phyloP scores from a whole-genome alignment of 2,888 invertebrate species.

The Cheilosia vulpina region DNA sequence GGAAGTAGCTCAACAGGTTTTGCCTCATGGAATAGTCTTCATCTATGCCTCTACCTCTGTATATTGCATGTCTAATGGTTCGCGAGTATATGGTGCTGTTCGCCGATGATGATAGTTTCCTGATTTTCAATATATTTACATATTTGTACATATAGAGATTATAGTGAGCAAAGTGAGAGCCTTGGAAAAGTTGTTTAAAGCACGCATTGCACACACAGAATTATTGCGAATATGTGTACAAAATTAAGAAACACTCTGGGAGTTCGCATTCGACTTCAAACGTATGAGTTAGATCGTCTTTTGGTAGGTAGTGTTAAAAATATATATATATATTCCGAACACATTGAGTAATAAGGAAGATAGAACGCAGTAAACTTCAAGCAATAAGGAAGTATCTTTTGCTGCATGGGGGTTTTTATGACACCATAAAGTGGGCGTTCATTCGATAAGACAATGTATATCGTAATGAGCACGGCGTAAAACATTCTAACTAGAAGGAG shows the following conservation, averaged over 20 bases:
- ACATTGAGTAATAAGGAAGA: slow-evolving; percentile 30
- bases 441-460: slow-evolving; percentile 3
- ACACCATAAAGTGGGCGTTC: slow-evolving; percentile 22
- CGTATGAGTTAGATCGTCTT: slow-evolving; percentile 23
- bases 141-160: not conserved
- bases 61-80: slow-evolving; percentile 39
- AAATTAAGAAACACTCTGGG: not conserved
- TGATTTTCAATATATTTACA: slow-evolving; percentile 40
- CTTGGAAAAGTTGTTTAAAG: slow-evolving; percentile 51
- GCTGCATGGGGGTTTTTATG: slow-evolving; percentile 7
- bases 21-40: slow-evolving; percentile 29
- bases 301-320: slow-evolving; percentile 5
- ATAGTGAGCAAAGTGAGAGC: slow-evolving; percentile 27
- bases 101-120: slow-evolving; percentile 62
- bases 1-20: slow-evolving; percentile 71
- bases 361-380: not conserved
- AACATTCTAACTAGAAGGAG: no score
- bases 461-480: not conserved
- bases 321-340: slow-evolving; percentile 5
- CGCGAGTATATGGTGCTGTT: slow-evolving; percentile 60
- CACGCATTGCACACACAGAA: slow-evolving; percentile 45
- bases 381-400: slow-evolving; percentile 27
- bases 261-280: not conserved
- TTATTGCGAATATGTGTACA: slow-evolving; percentile 18
- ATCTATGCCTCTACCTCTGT: slow-evolving; percentile 14